These are phyloP conservation scores for Drosophila insularis DNA, from an alignment of 1,140 invertebrate genomes.

Conservation along the genomic window DNA sequence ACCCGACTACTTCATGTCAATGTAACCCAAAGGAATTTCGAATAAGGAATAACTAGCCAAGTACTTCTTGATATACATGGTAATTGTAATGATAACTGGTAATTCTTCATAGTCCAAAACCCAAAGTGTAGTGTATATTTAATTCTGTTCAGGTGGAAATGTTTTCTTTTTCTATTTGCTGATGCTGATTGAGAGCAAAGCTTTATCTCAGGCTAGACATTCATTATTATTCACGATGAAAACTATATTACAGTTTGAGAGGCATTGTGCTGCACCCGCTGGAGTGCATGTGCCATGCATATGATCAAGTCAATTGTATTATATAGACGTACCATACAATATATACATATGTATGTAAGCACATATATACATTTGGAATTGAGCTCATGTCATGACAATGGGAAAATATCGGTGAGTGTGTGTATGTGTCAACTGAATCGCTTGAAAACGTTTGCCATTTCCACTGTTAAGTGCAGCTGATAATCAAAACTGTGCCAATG, in stretches of 20 bases:
- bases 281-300: slow-evolving; percentile 64
- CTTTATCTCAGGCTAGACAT: slow-evolving; percentile 48
- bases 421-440: slow-evolving; percentile 39
- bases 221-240: slow-evolving; percentile 48
- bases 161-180: not conserved
- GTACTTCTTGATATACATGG: too few species aligned
- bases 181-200: slow-evolving; percentile 38
- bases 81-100: too few species aligned
- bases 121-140: not conserved
- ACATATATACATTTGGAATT: slow-evolving; percentile 63
- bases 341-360: slow-evolving; percentile 10
- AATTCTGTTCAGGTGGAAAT: not conserved
- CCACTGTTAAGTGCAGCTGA: slow-evolving; percentile 15
- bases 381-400: slow-evolving; percentile 68
- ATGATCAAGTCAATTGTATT: slow-evolving; percentile 76
- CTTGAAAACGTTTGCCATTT: slow-evolving; percentile 49
- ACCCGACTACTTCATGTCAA: not conserved
- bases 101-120: too few species aligned
- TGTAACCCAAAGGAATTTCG: too few species aligned
- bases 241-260: slow-evolving; percentile 34
- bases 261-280: slow-evolving; percentile 43
- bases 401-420: slow-evolving; percentile 24
- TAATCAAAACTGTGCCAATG: slow-evolving; percentile 70
- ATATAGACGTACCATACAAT: slow-evolving; percentile 37
- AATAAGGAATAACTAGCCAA: too few species aligned